Percentiles rank a stretch among this genome's conserved stretches.
phyloP scores from a whole-genome alignment of 2,888 invertebrate genomes.

The Hypercompe scribonia region DNA sequence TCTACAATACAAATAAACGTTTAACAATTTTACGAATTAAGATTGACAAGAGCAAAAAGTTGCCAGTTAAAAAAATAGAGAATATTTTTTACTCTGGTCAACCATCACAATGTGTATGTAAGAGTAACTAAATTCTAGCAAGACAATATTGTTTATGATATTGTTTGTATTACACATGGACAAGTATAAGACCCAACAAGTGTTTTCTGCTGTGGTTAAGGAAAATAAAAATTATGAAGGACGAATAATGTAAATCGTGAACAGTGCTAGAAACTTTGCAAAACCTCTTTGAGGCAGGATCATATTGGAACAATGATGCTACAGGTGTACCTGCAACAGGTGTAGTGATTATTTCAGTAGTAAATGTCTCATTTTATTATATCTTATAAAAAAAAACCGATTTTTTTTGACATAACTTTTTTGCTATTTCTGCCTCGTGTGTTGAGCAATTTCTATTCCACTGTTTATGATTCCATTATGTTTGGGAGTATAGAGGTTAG shows the following conservation, averaged over 20 bases:
- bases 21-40: conserved; percentile 33
- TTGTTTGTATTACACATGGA: conserved; percentile 54
- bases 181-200: conserved; percentile 69
- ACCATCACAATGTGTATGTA: conserved; percentile 63
- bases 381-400: background rate
- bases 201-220: conserved; percentile 49
- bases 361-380: background rate
- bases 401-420: no score
- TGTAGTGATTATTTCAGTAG: background rate
- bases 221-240: conserved; percentile 51
- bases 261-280: conserved; percentile 16
- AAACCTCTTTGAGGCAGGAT: background rate
- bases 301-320: background rate
- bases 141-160: conserved; percentile 33
- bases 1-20: conserved; percentile 9
- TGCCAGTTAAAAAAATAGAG: conserved; percentile 4
- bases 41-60: conserved; percentile 60
- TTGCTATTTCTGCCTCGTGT: no score
- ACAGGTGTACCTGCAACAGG: background rate
- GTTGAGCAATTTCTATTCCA: background rate
- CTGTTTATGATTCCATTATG: conserved; percentile 32
- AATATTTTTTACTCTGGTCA: conserved; percentile 58
- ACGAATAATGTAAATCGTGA: conserved; percentile 38
- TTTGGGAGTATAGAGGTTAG: conserved; percentile 42
- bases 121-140: conserved; percentile 41